Percentiles rank a stretch among this genome's conserved stretches.
Evolutionary conservation across 2,888 invertebrate species (phyloP).

Genomic region (Leptinotarsa tumamoca): DNA sequence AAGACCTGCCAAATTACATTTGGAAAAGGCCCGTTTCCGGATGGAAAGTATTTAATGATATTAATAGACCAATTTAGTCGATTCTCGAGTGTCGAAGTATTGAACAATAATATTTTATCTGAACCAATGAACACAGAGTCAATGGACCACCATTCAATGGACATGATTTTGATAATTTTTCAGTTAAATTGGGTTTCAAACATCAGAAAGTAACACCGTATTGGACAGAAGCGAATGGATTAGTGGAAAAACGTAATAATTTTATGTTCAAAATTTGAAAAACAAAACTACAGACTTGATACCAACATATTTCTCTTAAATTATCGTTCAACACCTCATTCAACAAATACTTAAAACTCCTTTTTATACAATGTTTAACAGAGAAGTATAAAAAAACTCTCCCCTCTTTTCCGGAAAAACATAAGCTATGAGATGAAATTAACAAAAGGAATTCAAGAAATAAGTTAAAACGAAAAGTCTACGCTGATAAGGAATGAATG

Average conservation of each 20-base stretch:
- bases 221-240: conserved; percentile 30
- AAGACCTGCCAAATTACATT: background rate
- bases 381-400: background rate
- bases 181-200: background rate
- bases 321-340: background rate
- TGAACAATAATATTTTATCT: background rate
- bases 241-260: conserved; percentile 12
- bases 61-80: conserved; percentile 25
- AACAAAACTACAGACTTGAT: background rate
- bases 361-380: background rate
- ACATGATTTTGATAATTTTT: conserved; percentile 22
- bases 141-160: conserved; percentile 31
- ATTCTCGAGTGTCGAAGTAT: conserved; percentile 18
- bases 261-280: conserved; percentile 3
- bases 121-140: conserved; percentile 20
- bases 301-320: background rate
- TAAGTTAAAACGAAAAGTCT: background rate
- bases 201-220: conserved; percentile 26
- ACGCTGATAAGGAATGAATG: background rate
- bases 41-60: conserved; percentile 22
- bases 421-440: background rate
- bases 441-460: background rate
- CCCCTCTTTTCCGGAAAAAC: background rate
- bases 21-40: conserved; percentile 25
- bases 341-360: background rate